These are phyloP conservation scores for Scylla paramamosain DNA, from an alignment of 1,140 invertebrate genomes.

Conservation along the genomic window DNA sequence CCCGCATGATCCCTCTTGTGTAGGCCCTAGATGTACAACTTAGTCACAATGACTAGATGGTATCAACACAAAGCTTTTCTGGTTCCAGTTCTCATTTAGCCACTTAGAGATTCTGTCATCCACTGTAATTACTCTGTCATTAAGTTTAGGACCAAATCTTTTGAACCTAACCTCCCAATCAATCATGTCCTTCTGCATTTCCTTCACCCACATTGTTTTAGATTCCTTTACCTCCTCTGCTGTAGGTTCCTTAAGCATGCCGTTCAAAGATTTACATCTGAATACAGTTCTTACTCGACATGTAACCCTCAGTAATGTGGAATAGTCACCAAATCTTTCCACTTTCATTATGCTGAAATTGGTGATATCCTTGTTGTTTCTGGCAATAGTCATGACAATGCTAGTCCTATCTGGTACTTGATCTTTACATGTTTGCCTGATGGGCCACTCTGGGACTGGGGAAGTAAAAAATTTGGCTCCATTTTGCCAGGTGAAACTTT, in stretches of 20 bases:
- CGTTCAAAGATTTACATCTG: neutral
- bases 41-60: neutral
- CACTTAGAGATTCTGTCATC: conserved; percentile 26
- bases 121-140: conserved; percentile 18
- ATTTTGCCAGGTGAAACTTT: neutral
- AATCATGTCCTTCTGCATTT: neutral
- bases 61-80: no score
- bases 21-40: neutral
- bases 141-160: neutral
- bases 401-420: neutral
- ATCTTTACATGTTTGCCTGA: neutral
- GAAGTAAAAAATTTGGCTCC: neutral
- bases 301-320: neutral
- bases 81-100: conserved; percentile 35
- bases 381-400: neutral
- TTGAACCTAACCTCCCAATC: neutral
- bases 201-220: neutral
- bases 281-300: neutral
- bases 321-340: neutral
- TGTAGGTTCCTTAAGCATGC: neutral
- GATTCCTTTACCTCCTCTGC: no score
- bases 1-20: conserved; percentile 9
- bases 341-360: neutral
- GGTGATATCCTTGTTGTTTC: no score
- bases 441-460: neutral